These are phyloP conservation scores for Punctoribates punctum DNA, from an alignment of 2,888 invertebrate genomes.

Conservation along the genomic window DNA sequence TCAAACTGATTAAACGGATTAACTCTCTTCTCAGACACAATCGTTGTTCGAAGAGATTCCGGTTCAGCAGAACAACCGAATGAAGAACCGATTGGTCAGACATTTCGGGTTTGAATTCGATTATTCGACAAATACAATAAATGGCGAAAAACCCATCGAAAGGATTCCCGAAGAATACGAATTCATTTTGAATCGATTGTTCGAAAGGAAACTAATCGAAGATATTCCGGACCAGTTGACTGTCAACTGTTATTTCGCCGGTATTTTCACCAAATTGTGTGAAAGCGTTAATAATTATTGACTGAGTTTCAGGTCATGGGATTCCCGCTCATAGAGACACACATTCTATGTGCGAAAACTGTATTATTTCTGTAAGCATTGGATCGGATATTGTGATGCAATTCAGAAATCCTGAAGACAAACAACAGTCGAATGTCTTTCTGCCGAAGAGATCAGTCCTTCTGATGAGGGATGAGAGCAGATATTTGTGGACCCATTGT, in stretches of 20 bases:
- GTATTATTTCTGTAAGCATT: constrained; percentile 29
- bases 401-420: not conserved
- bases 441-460: constrained; percentile 18
- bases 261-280: not conserved
- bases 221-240: constrained; percentile 38
- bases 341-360: constrained; percentile 37
- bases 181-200: not conserved
- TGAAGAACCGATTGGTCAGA: not conserved
- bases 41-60: not conserved
- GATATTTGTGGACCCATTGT: constrained; percentile 35
- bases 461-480: constrained; percentile 11
- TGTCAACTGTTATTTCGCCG: constrained; percentile 12
- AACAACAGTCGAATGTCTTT: not conserved
- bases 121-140: not conserved
- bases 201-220: not conserved
- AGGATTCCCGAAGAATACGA: not conserved
- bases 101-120: not conserved
- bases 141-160: not conserved
- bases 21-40: too few relatives aligned
- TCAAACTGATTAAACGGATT: too few relatives aligned
- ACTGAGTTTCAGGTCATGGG: not conserved
- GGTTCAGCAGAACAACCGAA: not conserved
- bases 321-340: constrained; percentile 35
- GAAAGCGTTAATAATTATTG: not conserved
- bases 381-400: constrained; percentile 22